Evolutionary conservation across 2,888 invertebrate species (phyloP).

Genomic region (Drosophila fungiperda): DNA sequence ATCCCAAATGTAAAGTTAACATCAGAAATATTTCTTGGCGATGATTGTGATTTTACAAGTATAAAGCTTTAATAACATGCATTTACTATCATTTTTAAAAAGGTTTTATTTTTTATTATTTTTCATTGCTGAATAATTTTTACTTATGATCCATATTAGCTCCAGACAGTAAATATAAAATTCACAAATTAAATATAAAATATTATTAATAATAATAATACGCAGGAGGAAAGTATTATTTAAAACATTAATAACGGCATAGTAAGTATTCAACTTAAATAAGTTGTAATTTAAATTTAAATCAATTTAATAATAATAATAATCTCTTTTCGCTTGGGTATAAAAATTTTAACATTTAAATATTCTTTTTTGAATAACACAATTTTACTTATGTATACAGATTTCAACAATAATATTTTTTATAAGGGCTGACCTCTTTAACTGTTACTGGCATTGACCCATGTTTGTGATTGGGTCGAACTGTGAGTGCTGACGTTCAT

Average conservation of each 20-base stretch:
- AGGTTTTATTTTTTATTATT: too few relatives aligned
- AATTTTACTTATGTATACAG: background rate
- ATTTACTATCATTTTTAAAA: background rate
- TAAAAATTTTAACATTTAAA: background rate
- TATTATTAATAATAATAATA: background rate
- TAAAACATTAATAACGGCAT: background rate
- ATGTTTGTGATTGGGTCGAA: slow-evolving; percentile 47
- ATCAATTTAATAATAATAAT: background rate
- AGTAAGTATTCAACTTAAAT: background rate
- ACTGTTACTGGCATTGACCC: slow-evolving; percentile 71
- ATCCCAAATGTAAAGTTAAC: background rate
- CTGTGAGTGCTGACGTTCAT: slow-evolving; percentile 49
- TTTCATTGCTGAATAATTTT: background rate
- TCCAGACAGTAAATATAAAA: background rate
- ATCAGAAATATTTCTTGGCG: background rate
- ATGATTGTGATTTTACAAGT: background rate
- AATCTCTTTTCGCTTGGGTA: background rate
- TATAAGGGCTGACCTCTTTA: background rate
- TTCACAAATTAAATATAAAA: background rate
- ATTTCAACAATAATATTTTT: slow-evolving; percentile 14
- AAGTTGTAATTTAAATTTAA: background rate
- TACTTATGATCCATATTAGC: background rate
- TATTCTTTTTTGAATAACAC: background rate
- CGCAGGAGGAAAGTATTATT: too few relatives aligned
- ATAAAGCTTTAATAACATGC: background rate